Conservation (phyloP, 2,888 invertebrate genomes). For the Cantharis lateralis region DNA sequence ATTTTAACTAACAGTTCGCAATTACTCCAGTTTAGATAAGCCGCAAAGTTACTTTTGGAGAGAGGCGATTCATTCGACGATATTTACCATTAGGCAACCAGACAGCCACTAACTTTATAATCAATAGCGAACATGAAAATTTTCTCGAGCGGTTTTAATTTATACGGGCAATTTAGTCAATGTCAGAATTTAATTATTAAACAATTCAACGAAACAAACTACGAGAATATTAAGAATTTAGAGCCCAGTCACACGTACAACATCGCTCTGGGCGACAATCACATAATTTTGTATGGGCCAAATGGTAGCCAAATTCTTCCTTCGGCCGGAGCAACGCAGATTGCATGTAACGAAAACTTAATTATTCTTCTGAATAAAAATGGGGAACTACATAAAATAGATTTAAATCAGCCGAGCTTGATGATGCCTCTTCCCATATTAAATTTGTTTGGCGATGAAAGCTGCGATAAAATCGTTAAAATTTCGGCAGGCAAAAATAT, state of each 20-base stretch:
- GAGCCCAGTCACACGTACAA: constrained; percentile 41
- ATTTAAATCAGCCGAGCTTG: constrained; percentile 30
- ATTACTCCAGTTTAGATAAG: neutral
- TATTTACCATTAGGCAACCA: neutral
- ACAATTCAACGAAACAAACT: constrained; percentile 38
- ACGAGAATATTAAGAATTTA: constrained; percentile 39
- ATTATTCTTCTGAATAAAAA: constrained; percentile 41
- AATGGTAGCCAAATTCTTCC: constrained; percentile 21
- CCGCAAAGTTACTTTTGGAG: neutral
- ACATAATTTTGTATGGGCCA: constrained; percentile 23
- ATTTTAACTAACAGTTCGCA: neutral
- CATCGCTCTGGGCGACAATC: constrained; percentile 29
- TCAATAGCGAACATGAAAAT: constrained; percentile 47
- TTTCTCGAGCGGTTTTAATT: constrained; percentile 53
- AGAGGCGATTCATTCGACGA: neutral
- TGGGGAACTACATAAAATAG: constrained; percentile 42
- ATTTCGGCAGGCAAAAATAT: constrained; percentile 58
- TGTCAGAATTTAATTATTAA: constrained; percentile 34
- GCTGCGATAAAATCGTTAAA: constrained; percentile 48
- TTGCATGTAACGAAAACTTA: constrained; percentile 42
- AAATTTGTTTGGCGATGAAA: constrained; percentile 34
- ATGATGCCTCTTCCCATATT: constrained; percentile 32
- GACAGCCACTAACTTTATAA: constrained; percentile 5
- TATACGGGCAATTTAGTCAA: constrained; percentile 48
- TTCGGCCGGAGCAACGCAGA: constrained; percentile 22